A percentile compares a stretch with the other conserved stretches of the same genome.
phyloP scores from a whole-genome alignment of 2,888 invertebrate genomes.

The Luperina testacea region DNA sequence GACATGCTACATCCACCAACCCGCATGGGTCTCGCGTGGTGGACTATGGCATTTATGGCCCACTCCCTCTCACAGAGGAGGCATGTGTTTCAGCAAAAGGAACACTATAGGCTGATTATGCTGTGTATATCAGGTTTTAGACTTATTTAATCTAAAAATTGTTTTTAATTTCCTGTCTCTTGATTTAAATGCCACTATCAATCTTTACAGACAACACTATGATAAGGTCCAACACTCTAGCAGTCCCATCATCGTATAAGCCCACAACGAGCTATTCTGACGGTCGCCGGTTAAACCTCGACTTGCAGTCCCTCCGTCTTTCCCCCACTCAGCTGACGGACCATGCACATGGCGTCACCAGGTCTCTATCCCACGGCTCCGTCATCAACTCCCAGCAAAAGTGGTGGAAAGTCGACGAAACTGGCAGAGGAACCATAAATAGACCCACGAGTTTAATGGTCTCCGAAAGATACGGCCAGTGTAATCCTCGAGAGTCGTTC shows the following conservation, averaged over 20 bases:
- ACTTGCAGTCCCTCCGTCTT: conserved; percentile 82
- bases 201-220: conserved; percentile 86
- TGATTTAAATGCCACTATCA: background rate
- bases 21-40: no score
- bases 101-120: no score
- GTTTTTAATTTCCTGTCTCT: background rate
- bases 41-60: no score
- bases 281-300: conserved; percentile 82
- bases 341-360: conserved; percentile 88
- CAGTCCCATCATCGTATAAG: conserved; percentile 88
- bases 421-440: conserved; percentile 81
- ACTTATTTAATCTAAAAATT: background rate
- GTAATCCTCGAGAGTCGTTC: conserved; percentile 84
- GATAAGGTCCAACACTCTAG: conserved; percentile 88
- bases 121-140: background rate
- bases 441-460: conserved; percentile 91
- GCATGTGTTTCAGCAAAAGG: no score
- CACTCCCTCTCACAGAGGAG: no score
- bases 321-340: conserved; percentile 84
- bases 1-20: no score
- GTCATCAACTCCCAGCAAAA: conserved; percentile 89
- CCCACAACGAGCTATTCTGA: conserved; percentile 83
- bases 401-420: conserved; percentile 89
- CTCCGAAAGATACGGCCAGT: conserved; percentile 86
- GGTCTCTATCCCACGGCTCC: conserved; percentile 92